Percentiles rank a stretch among this genome's conserved stretches.
Conservation (phyloP, 2,113 vertebrate genomes). For the Progne subis region DNA sequence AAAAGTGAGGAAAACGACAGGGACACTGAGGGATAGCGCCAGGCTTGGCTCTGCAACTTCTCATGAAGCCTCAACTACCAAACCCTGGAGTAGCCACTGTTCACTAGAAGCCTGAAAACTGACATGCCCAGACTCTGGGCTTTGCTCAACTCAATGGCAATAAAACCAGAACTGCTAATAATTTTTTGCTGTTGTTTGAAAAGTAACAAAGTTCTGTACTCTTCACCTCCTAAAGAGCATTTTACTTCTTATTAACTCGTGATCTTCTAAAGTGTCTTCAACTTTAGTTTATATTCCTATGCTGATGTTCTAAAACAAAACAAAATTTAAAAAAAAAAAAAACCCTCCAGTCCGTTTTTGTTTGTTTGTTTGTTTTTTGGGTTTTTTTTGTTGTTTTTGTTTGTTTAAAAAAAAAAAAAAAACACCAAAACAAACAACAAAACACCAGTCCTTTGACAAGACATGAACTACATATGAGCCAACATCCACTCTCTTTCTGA, state of each 20-base stretch:
- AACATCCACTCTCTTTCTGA: not conserved
- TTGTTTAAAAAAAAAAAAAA: not conserved
- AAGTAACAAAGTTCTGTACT: not conserved
- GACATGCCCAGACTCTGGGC: not conserved
- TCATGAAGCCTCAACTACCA: not conserved
- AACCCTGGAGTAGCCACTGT: not conserved
- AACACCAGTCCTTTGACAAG: not conserved
- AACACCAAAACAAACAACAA: not conserved
- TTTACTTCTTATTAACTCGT: not conserved
- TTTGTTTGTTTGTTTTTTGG: too few relatives aligned
- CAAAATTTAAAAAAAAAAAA: too few relatives aligned
- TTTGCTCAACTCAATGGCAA: not conserved
- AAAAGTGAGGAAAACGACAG: not conserved
- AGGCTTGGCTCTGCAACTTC: not conserved
- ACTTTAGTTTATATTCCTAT: not conserved
- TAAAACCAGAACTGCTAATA: not conserved
- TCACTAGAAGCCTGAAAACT: not conserved
- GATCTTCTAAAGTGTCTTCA: not conserved
- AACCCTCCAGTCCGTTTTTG: too few relatives aligned
- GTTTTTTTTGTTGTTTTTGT: too few relatives aligned
- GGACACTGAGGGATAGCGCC: not conserved
- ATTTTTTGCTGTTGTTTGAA: not conserved
- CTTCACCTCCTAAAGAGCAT: not conserved
- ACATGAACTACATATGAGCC: not conserved
- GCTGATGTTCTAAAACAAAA: not conserved